Conservation (phyloP, 2,888 invertebrate species). For the Drosophila ustulata region DNA sequence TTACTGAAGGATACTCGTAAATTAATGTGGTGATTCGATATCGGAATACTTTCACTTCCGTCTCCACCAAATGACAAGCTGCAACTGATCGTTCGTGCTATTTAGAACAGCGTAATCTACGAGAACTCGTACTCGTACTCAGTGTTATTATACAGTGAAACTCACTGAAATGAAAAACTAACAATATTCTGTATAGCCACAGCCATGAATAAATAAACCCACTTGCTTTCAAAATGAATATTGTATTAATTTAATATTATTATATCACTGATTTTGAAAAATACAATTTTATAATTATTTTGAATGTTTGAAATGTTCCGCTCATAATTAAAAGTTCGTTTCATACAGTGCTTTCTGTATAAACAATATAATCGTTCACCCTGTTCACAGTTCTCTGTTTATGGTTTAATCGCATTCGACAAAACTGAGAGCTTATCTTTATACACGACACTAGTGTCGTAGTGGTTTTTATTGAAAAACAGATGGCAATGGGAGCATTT, state of each 20-base stretch:
- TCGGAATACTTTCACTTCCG: slow-evolving; percentile 53
- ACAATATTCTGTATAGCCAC: neutral
- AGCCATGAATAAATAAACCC: neutral
- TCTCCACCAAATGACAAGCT: slow-evolving; percentile 49
- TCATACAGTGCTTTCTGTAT: slow-evolving; percentile 30
- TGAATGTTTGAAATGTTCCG: too few relatives aligned
- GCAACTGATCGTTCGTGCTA: slow-evolving; percentile 54
- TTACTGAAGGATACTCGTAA: neutral
- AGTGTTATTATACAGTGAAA: slow-evolving; percentile 29
- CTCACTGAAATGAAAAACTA: neutral
- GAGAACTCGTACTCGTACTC: slow-evolving; percentile 17
- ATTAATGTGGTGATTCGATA: slow-evolving; percentile 3
- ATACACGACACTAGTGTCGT: slow-evolving; percentile 15
- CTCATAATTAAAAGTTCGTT: neutral
- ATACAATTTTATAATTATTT: too few relatives aligned
- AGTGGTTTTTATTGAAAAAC: slow-evolving; percentile 50
- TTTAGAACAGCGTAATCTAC: slow-evolving; percentile 22
- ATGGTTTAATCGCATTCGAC: slow-evolving; percentile 51
- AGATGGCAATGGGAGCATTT: slow-evolving; percentile 51
- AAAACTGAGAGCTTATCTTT: slow-evolving; percentile 49
- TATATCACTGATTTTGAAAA: too few relatives aligned
- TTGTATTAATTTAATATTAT: too few relatives aligned
- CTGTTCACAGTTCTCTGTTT: slow-evolving; percentile 31
- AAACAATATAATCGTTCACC: slow-evolving; percentile 25
- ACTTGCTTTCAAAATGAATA: neutral